These are phyloP conservation scores for Tachystola acroxantha DNA, from an alignment of 2,888 invertebrate genomes.

Conservation along the genomic window DNA sequence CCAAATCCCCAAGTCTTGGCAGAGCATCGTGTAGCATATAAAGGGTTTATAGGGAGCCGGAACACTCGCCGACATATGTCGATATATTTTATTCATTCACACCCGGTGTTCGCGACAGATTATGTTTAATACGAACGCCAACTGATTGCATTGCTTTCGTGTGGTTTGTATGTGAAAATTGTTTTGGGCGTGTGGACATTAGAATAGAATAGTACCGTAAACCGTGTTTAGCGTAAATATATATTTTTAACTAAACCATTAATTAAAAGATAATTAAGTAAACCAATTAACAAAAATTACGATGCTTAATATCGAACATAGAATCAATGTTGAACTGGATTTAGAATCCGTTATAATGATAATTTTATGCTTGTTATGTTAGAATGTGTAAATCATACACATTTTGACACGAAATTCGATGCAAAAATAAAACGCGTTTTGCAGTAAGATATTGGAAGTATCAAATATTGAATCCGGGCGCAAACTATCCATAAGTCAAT, in stretches of 20 bases:
- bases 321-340: too few species aligned
- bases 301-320: too few species aligned
- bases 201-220: too few species aligned
- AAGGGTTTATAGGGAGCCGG: constrained; percentile 20
- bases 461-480: neutral
- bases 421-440: too few species aligned
- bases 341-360: neutral
- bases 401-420: neutral
- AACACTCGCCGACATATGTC: constrained; percentile 35
- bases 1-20: constrained; percentile 1
- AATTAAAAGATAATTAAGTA: too few species aligned
- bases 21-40: constrained; percentile 8
- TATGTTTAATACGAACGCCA: constrained; percentile 22
- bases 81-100: constrained; percentile 57
- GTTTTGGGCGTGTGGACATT: neutral
- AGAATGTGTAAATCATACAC: neutral
- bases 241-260: too few species aligned
- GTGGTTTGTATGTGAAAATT: neutral
- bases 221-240: too few species aligned
- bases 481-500: neutral
- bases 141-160: constrained; percentile 23
- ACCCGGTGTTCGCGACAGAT: constrained; percentile 31
- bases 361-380: constrained; percentile 5
- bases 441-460: too few species aligned
- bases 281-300: too few species aligned